Base-by-base conservation (phyloP, 1,140 invertebrate genomes). In the Drosophila virilis region DNA sequence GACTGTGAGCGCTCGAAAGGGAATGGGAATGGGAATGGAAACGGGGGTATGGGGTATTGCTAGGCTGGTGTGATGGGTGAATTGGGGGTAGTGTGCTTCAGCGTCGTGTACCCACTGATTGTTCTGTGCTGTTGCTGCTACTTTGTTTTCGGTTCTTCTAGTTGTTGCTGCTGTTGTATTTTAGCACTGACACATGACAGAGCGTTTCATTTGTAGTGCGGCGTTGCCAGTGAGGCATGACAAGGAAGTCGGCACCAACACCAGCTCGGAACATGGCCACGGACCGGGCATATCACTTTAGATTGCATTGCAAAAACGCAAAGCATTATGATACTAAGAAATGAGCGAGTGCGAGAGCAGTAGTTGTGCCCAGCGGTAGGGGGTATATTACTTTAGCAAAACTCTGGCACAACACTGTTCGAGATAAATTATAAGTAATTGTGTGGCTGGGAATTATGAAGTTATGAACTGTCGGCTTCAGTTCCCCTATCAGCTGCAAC, bases 131-230 rank as follows among this genome's bases (percentile, higher is more conserved):
- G 46, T 51, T 74, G 15, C 62, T 76, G 64, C 71, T 54, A 78
- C 40, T 76, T 64, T 65, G 69, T 66, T 62, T 65, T 66, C 51
- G 52, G 77, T 74, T 86, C 15, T 10, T 55, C 33, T 33, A 50
- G 37, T 52, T 61, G 50, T 46, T 46, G 65, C 58, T 50, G 33
- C 52, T 58, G 50, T 43, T 51, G 68, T 86, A 74, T 58, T 70
- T 57, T 54, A 51, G 68, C 79, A 82, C 84, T 88, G 84, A 88
- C 83, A 88, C 84, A 88, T 88, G 83, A 89, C 83, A 88, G 84
- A 88, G 83, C 83, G 77, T 83, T 88, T 89, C 84, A 88, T 89
- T 88, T 88, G 83, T 88, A 83, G 79, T 73, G 52, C 46, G 61
- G 74, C 65, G 15, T 52, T 64, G 67, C 42, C 13, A 48, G 50